These are phyloP conservation scores for Mythimna lalbum DNA, from an alignment of 2,888 invertebrate species.

Conservation along the genomic window DNA sequence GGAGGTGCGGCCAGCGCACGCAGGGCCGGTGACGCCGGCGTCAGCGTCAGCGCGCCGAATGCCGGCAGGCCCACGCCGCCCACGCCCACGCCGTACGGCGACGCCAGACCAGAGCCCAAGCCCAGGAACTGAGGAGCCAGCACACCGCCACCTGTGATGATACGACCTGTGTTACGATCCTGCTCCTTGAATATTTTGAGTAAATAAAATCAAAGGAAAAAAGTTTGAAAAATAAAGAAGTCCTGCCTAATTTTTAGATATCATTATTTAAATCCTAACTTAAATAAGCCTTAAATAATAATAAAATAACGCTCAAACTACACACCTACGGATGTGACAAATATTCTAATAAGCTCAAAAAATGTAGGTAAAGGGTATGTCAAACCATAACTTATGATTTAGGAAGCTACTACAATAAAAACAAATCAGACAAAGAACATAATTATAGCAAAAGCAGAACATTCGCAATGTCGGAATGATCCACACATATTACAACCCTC, in stretches of 20 bases:
- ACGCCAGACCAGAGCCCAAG: constrained; percentile 95
- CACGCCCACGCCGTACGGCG: constrained; percentile 89
- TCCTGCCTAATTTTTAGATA: neutral
- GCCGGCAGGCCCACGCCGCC: constrained; percentile 94
- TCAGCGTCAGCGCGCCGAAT: constrained; percentile 93
- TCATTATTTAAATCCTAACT: neutral
- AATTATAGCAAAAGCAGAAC: constrained; percentile 73
- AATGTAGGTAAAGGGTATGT: neutral
- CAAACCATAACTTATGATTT: neutral
- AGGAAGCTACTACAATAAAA: constrained; percentile 27
- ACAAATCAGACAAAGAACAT: constrained; percentile 61
- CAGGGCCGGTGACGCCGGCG: constrained; percentile 92
- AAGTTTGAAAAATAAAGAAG: constrained; percentile 30
- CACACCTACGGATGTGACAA: neutral
- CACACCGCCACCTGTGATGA: constrained; percentile 94
- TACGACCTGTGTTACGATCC: constrained; percentile 17
- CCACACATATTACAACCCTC: constrained; percentile 85
- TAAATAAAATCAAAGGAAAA: constrained; percentile 35
- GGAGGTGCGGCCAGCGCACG: constrained; percentile 93
- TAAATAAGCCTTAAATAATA: neutral
- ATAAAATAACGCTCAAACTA: neutral
- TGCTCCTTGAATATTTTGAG: neutral
- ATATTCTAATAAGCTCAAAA: neutral
- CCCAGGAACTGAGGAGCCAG: constrained; percentile 97
- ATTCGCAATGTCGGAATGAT: constrained; percentile 81